Evolutionary conservation across 2,888 invertebrate genomes (phyloP), one percentile per base, ranked within the genome.

Genomic region (Malachius bipustulatus): DNA sequence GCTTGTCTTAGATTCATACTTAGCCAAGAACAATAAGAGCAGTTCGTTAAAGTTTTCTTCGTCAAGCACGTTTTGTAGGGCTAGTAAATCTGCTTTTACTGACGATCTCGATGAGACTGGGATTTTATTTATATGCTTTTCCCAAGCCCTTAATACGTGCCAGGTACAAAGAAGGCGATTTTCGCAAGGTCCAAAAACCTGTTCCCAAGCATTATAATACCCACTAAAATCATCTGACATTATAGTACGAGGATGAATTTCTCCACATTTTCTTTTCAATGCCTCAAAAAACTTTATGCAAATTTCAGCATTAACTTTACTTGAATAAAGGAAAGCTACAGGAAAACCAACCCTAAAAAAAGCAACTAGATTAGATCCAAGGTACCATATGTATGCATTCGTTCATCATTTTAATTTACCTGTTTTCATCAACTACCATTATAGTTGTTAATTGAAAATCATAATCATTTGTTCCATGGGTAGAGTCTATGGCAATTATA

Each of bases 201-300:
- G 24, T 19, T 19, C 6, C 24, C 24, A 19, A 19, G 24, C 24
- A 19, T 19, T 19, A 19, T 19, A 19, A n/a, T 19, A 19, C 6
- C 24, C 24, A 19, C 24, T 19, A 19, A 19, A 19, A 19, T 19
- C 24, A 19, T 19, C 24, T 8, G 24, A 19, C 24, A 19, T 19
- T 19, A 19, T 19, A 19, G 24, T 19, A 19, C 24, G 24, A 19
- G 24, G 24, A 19, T 19, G n/a, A n/a, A n/a, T n/a, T n/a, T n/a
- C n/a, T n/a, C n/a, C n/a, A n/a, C n/a, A n/a, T n/a, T n/a, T n/a
- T n/a, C n/a, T n/a, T n/a, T n/a, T n/a, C n/a, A n/a, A n/a, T n/a
- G n/a, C n/a, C n/a, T n/a, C n/a, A n/a, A n/a, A n/a, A n/a, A n/a
- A n/a, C n/a, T n/a, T n/a, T n/a, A n/a, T n/a, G 24, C 24, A 19